These are phyloP conservation scores for Drosophila parvula DNA, from an alignment of 1,140 invertebrate genomes.

Conservation along the genomic window DNA sequence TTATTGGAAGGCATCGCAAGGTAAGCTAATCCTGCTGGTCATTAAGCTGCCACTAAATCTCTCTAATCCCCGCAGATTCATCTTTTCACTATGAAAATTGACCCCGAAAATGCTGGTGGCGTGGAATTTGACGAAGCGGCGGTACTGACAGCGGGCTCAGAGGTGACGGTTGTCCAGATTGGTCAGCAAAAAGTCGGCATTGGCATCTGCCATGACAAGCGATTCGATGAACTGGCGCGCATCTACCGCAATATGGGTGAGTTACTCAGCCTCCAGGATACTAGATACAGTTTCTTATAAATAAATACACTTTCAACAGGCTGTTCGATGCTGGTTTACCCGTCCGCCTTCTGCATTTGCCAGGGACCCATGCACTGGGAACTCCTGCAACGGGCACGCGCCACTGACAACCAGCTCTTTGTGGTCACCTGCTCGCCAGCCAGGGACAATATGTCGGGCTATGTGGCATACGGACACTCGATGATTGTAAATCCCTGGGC, in stretches of 20 bases:
- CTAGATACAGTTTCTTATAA: too few species aligned
- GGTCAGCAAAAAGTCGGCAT: constrained; percentile 91
- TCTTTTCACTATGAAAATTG: constrained; percentile 97
- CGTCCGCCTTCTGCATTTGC: constrained; percentile 98
- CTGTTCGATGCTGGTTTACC: constrained; percentile 93
- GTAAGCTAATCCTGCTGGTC: constrained; percentile 41
- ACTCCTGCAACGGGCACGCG: constrained; percentile 90
- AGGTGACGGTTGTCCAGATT: constrained; percentile 90
- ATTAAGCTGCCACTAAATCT: neutral
- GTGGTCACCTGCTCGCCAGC: constrained; percentile 91
- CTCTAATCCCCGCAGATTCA: constrained; percentile 86
- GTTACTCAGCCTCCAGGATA: neutral
- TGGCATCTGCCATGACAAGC: constrained; percentile 97
- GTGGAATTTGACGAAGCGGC: constrained; percentile 96
- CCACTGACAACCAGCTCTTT: constrained; percentile 94
- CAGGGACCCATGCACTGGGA: constrained; percentile 97
- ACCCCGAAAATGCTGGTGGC: constrained; percentile 87
- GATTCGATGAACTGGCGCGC: constrained; percentile 95
- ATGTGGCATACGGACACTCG: constrained; percentile 95
- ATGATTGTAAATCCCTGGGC: constrained; percentile 95
- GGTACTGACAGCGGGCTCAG: constrained; percentile 89
- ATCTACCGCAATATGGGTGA: constrained; percentile 88
- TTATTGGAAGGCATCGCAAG: constrained; percentile 91
- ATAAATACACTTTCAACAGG: constrained; percentile 84
- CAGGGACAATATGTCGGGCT: constrained; percentile 88